Base-by-base conservation (phyloP, 2,113 vertebrate genomes). In the Entelurus aequoreus region DNA sequence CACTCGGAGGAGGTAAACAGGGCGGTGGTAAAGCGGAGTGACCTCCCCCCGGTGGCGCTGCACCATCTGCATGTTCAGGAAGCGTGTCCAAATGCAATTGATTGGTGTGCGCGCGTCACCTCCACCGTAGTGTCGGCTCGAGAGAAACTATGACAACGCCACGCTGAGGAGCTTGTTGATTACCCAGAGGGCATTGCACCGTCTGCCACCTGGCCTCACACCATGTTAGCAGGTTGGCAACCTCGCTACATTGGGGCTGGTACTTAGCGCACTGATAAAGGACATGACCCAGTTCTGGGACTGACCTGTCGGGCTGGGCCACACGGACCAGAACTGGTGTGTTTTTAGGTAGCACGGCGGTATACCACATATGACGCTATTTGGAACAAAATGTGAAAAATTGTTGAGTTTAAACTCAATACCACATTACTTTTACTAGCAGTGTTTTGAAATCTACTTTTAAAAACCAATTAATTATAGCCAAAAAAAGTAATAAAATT, bases 61-160 rank as follows among this genome's bases (percentile, higher is more conserved):
- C 75, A 77, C 91, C 92, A 80, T 80, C 75, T 86, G 75, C 77
- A 71, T 54, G 13, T 51, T 80, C 87, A 75, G 84, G 84, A 91
- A 88, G 77, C 15, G 42, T 54, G 46, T 85, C 42, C 77, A 75
- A 74, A 77, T 52, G 79, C 80, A 77, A 81, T 69, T 63, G 84
- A 85, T 84, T 53, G 66, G 68, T 61, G 48, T 42, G 42, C 6
- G 11, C 42, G 12, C 42, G 12, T 46, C 4, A 42, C 8, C 40
- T 46, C 12, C 6, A 7, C 1, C 38, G 38, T 40, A 5, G 6
- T 5, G 38, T 40, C 38, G 6, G 38, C 6, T 5, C 8, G 11
- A 46, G 42, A 46, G 11, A 40, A 58, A 52, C 58, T 49, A 68
- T 71, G 59, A 71, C 64, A 62, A 56, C 63, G 19, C 63, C 63